phyloP scores from a whole-genome alignment of 2,888 invertebrate species.

The Aporophyla lueneburgensis region DNA sequence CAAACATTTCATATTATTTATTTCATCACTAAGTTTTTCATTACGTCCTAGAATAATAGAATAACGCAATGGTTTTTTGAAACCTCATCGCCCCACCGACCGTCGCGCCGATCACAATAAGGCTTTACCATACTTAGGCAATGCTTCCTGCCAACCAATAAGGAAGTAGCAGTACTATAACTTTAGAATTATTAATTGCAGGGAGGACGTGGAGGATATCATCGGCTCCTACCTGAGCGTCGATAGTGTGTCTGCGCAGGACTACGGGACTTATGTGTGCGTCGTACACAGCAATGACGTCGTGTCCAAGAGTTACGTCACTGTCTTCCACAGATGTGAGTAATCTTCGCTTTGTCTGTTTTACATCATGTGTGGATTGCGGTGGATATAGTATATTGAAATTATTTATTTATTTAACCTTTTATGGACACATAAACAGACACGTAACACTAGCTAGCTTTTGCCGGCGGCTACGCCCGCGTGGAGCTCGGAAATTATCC shows the following conservation, averaged over 20 bases:
- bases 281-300: constrained; percentile 92
- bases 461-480: neutral
- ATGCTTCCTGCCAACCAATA: constrained; percentile 45
- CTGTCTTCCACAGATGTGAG: constrained; percentile 90
- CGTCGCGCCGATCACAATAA: constrained; percentile 6
- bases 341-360: constrained; percentile 48
- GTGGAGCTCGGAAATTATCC: neutral
- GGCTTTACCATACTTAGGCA: constrained; percentile 49
- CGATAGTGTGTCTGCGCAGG: constrained; percentile 90
- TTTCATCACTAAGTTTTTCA: neutral
- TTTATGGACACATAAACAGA: no score
- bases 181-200: constrained; percentile 77
- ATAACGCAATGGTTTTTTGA: constrained; percentile 31
- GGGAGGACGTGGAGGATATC: constrained; percentile 93
- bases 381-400: neutral
- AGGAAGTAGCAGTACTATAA: constrained; percentile 43
- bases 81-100: constrained; percentile 11
- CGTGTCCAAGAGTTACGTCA: constrained; percentile 87
- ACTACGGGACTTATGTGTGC: constrained; percentile 94
- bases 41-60: constrained; percentile 14
- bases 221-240: constrained; percentile 93
- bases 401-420: no score
- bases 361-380: constrained; percentile 1
- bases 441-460: neutral
- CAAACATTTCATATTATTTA: no score